Evolutionary conservation across 2,797 vertebrate genomes (phyloP).

Genomic region (Centroberyx gerrardi): DNA sequence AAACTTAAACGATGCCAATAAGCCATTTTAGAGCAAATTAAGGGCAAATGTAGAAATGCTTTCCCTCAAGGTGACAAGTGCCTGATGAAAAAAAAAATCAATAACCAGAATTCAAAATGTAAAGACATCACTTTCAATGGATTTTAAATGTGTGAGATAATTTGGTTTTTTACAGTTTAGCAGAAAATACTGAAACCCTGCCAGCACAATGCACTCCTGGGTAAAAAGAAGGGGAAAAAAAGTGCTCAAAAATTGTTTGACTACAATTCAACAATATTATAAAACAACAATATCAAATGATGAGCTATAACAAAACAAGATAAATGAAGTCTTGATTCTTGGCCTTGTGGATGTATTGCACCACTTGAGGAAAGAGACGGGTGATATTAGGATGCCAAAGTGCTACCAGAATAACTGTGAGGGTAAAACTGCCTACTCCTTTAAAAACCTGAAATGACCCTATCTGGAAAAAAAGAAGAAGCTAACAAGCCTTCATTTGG

Average conservation of each 20-base stretch:
- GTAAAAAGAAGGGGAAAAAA: conserved; percentile 42
- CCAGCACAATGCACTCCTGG: conserved; percentile 11
- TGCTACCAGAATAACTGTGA: conserved; percentile 49
- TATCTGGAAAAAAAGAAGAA: too few species aligned
- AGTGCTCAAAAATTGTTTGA: conserved; percentile 47
- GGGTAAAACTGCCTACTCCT: too few species aligned
- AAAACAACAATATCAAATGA: conserved; percentile 28
- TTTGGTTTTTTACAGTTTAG: background rate
- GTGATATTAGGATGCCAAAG: conserved; percentile 38
- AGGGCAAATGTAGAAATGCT: too few species aligned
- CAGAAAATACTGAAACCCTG: conserved; percentile 17
- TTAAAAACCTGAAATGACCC: too few species aligned
- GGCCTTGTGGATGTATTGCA: conserved; percentile 69
- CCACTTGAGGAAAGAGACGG: conserved; percentile 39
- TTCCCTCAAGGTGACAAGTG: too few species aligned
- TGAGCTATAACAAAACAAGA: conserved; percentile 24
- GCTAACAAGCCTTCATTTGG: too few species aligned
- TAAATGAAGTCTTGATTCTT: conserved; percentile 64
- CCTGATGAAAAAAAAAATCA: too few species aligned
- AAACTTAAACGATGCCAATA: background rate
- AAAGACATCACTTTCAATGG: too few species aligned
- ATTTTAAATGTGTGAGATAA: background rate
- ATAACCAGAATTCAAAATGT: too few species aligned
- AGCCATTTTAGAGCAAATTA: background rate
- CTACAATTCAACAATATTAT: conserved; percentile 22